These are phyloP conservation scores for Myotis myotis DNA, from an alignment of 2,797 vertebrate species.

Conservation along the genomic window DNA sequence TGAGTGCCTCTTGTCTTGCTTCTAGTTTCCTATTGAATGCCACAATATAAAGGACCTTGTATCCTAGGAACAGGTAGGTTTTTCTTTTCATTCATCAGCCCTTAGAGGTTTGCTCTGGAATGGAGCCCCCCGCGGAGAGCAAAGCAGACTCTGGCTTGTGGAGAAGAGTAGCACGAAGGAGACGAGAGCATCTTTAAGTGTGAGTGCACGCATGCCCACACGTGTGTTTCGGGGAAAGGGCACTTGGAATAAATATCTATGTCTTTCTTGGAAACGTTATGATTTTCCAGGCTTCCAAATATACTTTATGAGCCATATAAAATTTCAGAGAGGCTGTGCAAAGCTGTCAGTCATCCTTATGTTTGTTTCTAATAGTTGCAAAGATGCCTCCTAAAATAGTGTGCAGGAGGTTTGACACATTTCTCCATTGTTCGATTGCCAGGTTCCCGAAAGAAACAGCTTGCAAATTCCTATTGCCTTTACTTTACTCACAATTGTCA, in stretches of 20 bases:
- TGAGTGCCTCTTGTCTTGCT: conserved; percentile 9
- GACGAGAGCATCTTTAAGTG: neutral
- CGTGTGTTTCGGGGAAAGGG: neutral
- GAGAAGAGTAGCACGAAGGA: neutral
- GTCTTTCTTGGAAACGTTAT: neutral
- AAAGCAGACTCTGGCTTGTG: neutral
- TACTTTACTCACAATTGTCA: neutral
- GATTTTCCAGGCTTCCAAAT: neutral
- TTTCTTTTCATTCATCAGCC: neutral
- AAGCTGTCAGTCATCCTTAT: neutral
- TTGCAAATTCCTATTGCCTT: neutral
- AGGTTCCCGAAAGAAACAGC: neutral
- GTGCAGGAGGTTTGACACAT: neutral
- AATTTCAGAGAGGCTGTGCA: neutral
- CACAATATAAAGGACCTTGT: conserved; percentile 47
- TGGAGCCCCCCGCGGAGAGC: neutral
- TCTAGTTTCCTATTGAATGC: conserved; percentile 16
- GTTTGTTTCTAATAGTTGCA: conserved; percentile 28
- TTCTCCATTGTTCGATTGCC: neutral
- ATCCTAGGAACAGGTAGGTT: conserved; percentile 42
- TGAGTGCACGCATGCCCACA: neutral
- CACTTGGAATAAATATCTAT: neutral
- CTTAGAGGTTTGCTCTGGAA: conserved; percentile 18
- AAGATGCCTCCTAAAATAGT: neutral
- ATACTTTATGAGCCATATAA: neutral